Evolutionary conservation across 2,797 vertebrate species (phyloP).

Genomic region (Botia almorhae): DNA sequence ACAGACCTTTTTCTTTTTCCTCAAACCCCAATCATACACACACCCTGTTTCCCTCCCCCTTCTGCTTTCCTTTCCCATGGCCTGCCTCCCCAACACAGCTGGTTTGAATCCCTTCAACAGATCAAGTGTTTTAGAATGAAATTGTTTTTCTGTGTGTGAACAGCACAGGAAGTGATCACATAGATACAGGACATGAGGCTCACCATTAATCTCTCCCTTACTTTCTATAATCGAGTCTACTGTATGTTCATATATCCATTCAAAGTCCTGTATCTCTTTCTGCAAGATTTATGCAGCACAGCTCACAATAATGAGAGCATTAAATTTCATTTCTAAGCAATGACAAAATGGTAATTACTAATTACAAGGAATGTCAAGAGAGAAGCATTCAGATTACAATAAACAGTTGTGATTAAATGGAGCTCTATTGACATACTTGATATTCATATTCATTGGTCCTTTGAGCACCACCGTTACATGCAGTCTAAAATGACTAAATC

Average conservation of each 20-base stretch:
- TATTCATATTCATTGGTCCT: slow-evolving; percentile 1
- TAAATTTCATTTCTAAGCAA: slow-evolving; percentile 1
- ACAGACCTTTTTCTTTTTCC: slow-evolving; percentile 20
- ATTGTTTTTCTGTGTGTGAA: slow-evolving; percentile 16
- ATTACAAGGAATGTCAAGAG: slow-evolving; percentile 25
- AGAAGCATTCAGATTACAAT: slow-evolving; percentile 10
- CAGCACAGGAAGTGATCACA: slow-evolving; percentile 4
- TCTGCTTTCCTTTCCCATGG: slow-evolving; percentile 66
- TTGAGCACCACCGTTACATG: background rate
- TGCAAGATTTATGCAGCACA: background rate
- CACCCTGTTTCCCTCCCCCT: background rate
- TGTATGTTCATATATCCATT: background rate
- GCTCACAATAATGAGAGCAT: slow-evolving; percentile 9
- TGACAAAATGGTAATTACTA: slow-evolving; percentile 14
- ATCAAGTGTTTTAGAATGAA: background rate
- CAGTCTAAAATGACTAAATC: background rate
- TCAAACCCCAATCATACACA: background rate
- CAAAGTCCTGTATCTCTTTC: background rate
- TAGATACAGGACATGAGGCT: background rate
- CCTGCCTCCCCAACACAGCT: slow-evolving; percentile 70
- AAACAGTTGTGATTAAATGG: background rate
- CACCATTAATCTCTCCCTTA: background rate
- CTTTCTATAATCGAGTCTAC: background rate
- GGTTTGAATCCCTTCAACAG: slow-evolving; percentile 29
- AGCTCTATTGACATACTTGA: background rate